Evolutionary conservation across 2,113 vertebrate genomes (phyloP), one percentile per base, ranked within the genome.

Genomic region (Cebidichthys violaceus): DNA sequence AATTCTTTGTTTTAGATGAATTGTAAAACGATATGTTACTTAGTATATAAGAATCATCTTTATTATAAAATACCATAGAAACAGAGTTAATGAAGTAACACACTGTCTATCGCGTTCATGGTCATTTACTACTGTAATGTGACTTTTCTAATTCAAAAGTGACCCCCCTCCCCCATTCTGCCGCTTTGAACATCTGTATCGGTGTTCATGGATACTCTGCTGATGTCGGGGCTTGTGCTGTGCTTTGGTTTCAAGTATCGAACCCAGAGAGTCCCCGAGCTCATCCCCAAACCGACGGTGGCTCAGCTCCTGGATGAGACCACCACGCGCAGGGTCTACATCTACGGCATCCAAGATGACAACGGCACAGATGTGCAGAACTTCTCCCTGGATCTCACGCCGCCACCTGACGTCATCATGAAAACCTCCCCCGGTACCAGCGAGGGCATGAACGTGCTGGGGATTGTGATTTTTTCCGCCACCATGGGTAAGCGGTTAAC

Each of bases 361-460:
- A 99, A 99, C 0, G 94, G 97, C 86, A 97, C 96, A 0, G 96
- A 93, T 0, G 77, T 97, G 59, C 98, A 98, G 94, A 99, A 97
- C 89, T 98, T 99, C 66, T 96, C 96, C 61, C 92, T 99, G 91
- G 98, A 99, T 76, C 96, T 99, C 74, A 99, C 97, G 1, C 98
- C 97, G 0, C 96, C 98, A 0, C 98, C 98, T 0, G 97, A 99
- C 75, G 95, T 99, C 71, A 89, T 97, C 71, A 96, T 99, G 94
- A 97, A 96, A 76, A 97, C 97, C 0, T 96, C 97, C 3, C 97
- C 98, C 0, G 97, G 96, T 24, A 96, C 97, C 60, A 99, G 97
- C 0, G 98, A 99, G 0, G 98, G 98, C 94, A 99, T 99, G 97
- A 99, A 99, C 0, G 98, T 99, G 22, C 94, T 99, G n/a, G 98